phyloP scores from a whole-genome alignment of 1,140 invertebrate species.

The Zaprionus ornatus region DNA sequence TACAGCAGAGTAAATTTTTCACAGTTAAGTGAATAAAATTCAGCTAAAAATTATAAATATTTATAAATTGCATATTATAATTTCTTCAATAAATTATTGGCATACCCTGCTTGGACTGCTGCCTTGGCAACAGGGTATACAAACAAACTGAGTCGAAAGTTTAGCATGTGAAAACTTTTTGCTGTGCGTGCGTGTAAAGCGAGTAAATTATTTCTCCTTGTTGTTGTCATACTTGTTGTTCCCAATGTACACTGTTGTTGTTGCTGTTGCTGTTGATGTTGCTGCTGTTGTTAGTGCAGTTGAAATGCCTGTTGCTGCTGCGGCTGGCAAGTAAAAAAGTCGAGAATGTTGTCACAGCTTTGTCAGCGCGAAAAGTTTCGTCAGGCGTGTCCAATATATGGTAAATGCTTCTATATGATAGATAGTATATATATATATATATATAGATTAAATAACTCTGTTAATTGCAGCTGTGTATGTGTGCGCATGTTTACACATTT shows the following conservation, averaged over 20 bases:
- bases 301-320: slow-evolving; percentile 74
- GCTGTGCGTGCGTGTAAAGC: slow-evolving; percentile 55
- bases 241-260: slow-evolving; percentile 5
- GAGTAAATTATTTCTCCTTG: slow-evolving; percentile 65
- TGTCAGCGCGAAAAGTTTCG: slow-evolving; percentile 11
- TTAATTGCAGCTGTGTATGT: not conserved
- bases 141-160: slow-evolving; percentile 43
- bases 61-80: not conserved
- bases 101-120: not conserved
- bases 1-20: not conserved
- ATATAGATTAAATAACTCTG: not conserved
- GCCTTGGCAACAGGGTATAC: not conserved
- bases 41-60: not conserved
- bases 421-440: not conserved
- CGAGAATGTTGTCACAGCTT: slow-evolving; percentile 55
- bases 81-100: not conserved
- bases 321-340: slow-evolving; percentile 66
- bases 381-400: slow-evolving; percentile 4
- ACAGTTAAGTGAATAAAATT: not conserved
- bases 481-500: not conserved
- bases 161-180: slow-evolving; percentile 15
- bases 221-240: slow-evolving; percentile 50
- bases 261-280: slow-evolving; percentile 4
- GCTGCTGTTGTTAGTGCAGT: slow-evolving; percentile 22
- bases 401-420: not conserved